Evolutionary conservation across 2,797 vertebrate genomes (phyloP).

Genomic region (Pangasius mekongensis): DNA sequence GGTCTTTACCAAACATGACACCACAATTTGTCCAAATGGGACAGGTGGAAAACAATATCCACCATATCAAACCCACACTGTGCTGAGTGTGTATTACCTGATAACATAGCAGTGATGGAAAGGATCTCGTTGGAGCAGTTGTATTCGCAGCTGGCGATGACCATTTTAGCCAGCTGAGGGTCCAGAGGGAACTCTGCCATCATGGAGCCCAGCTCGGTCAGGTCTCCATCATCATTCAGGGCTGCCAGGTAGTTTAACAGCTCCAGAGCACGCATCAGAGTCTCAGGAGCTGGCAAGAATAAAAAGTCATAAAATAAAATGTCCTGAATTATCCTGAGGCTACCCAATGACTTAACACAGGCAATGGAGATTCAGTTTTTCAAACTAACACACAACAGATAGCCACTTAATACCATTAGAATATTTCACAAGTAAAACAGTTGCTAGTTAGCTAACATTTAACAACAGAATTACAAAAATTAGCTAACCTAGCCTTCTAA

Average conservation of each 20-base stretch:
- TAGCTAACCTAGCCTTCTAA: neutral
- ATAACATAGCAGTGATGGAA: conserved; percentile 99
- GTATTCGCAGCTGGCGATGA: conserved; percentile 99
- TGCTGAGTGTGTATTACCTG: conserved; percentile 89
- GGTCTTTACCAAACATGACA: neutral
- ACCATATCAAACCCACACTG: conserved; percentile 7
- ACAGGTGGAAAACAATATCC: conserved; percentile 4
- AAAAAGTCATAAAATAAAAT: conserved; percentile 36
- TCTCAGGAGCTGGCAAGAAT: conserved; percentile 88
- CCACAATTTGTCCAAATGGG: conserved; percentile 11
- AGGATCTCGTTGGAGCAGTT: conserved; percentile 99
- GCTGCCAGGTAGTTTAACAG: conserved; percentile 97
- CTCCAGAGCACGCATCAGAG: conserved; percentile 97
- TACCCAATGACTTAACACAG: neutral
- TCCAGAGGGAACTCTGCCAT: conserved; percentile 99
- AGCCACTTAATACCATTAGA: neutral
- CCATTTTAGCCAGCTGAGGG: conserved; percentile 99
- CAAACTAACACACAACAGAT: neutral
- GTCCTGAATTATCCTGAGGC: neutral
- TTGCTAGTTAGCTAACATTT: neutral
- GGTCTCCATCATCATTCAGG: conserved; percentile 96
- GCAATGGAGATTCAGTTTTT: neutral
- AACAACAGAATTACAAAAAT: conserved; percentile 16
- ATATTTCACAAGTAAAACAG: neutral
- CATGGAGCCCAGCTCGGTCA: conserved; percentile 98